Evolutionary conservation across 2,113 vertebrate genomes (phyloP), one percentile per base, ranked within the genome.

Genomic region (Eulemur rufifrons): DNA sequence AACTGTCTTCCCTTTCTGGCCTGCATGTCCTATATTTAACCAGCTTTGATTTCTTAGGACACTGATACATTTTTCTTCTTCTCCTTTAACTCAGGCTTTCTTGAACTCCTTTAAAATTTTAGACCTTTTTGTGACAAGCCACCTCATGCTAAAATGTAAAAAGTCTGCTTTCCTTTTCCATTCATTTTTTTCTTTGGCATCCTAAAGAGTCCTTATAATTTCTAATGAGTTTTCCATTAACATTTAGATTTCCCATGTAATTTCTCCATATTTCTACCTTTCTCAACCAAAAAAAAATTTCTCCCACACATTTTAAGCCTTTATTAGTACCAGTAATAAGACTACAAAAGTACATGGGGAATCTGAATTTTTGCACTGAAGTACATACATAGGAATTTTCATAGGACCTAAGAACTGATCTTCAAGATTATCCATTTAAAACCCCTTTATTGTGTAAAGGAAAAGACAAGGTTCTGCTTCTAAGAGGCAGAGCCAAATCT

Each of bases 181-280:
- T 80, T 95, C 29, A 78, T 78, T 77, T 89, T 89, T 78, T 77
- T 83, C 25, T 68, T 95, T 96, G 29, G 7, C 39, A 76, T 86
- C 27, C 54, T 81, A 81, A 81, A 68, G 47, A 91, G 64, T 68
- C 64, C 42, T 86, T 91, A 13, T 78, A 61, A 83, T 90, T 78
- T 93, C 56, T 74, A 81, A 45, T 68, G 66, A 54, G 4, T 82
- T 73, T 96, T 73, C 20, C 5, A 37, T n/a, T 86, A 78, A 90
- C 32, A 50, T 39, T 86, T 90, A 68, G 47, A 82, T 86, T 96
- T 74, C 32, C 47, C 34, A 86, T 42, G 64, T 80, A 71, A 86
- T 81, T 86, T 64, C 34, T 81, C 45, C 25, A 25, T 86, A 64
- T 80, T 93, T 93, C 45, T 96, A 45, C 18, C 71, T 89, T 93